Evolutionary conservation across 2,113 vertebrate species (phyloP), one percentile per base, ranked within the genome.

Genomic region (Microtus ochrogaster): DNA sequence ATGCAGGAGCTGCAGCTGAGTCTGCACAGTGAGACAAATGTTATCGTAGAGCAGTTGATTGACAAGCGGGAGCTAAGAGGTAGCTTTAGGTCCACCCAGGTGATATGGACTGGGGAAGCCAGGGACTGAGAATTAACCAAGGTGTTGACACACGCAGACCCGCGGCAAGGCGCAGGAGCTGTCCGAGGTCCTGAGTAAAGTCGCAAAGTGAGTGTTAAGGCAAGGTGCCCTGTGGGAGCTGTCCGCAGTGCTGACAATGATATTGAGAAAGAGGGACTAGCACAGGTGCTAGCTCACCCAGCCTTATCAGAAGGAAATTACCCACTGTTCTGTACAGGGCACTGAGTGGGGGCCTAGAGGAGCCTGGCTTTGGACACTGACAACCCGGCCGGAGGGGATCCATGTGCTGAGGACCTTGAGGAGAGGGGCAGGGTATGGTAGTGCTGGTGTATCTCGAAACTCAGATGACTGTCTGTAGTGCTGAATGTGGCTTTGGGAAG

Each of bases 11-110:
- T 99, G 63, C 97, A 98, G 76, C 36, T 98, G 55, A 95, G 95
- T 47, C 97, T 0, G 14, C 90, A 98, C 93, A 90, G 95, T 8
- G 98, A 98, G 22, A 98, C 98, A 0, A 88, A 94, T 0, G 81
- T 52, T 9, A 96, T 98, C 0, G 98, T 98, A 96, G 95, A 98
- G 41, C 99, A 99, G 98, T 97, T 99, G 12, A 98, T 98, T 93
- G 97, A 97, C 89, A 97, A 98, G 58, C 90, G 98, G 14, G 92
- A 97, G 77, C 93, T 94, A 49, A 98, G 98, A 3, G 98, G 98
- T 0, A 98, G 98, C 87, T 99, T 98, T 14, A 98, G 97, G 7
- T 98, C 98, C 78, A 98, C 99, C 4, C 99, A 99, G 98, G 99
- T 99, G 97, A 72, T 47, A 11, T 0, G 13, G 17, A 30, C 44